A percentile compares a stretch with the other conserved stretches of the same genome.
phyloP scores from a whole-genome alignment of 2,888 invertebrate species.

The Camponotus fellah region DNA sequence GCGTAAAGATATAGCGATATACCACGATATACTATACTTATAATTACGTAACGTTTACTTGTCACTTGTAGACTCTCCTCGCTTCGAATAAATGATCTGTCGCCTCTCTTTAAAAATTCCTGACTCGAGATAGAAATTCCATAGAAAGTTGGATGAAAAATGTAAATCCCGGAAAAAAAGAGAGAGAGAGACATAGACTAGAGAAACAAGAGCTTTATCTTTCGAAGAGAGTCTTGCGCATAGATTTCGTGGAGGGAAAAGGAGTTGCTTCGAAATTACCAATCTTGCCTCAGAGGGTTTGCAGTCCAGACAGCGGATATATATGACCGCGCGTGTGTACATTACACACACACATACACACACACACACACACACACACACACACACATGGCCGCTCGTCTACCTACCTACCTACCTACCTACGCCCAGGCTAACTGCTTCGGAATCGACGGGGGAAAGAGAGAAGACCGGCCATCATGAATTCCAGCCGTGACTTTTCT shows the following conservation, averaged over 20 bases:
- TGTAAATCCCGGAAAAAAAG: slow-evolving; percentile 72
- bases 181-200: slow-evolving; percentile 59
- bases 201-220: slow-evolving; percentile 75
- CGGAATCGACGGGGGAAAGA: slow-evolving; percentile 59
- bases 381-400: neutral
- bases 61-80: neutral
- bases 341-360: neutral
- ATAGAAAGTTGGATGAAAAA: slow-evolving; percentile 53
- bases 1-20: slow-evolving; percentile 1
- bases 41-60: slow-evolving; percentile 16
- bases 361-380: neutral
- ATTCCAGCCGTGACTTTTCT: slow-evolving; percentile 73
- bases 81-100: neutral
- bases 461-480: slow-evolving; percentile 74
- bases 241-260: slow-evolving; percentile 26
- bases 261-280: slow-evolving; percentile 77
- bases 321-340: slow-evolving; percentile 47
- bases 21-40: slow-evolving; percentile 22
- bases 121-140: slow-evolving; percentile 18
- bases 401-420: slow-evolving; percentile 40
- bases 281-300: slow-evolving; percentile 66
- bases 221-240: slow-evolving; percentile 61
- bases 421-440: slow-evolving; percentile 55
- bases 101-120: slow-evolving; percentile 6
- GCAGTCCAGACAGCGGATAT: slow-evolving; percentile 41